Evolutionary conservation across 2,888 invertebrate genomes (phyloP).

Genomic region (Petrolisthes manimaculis): DNA sequence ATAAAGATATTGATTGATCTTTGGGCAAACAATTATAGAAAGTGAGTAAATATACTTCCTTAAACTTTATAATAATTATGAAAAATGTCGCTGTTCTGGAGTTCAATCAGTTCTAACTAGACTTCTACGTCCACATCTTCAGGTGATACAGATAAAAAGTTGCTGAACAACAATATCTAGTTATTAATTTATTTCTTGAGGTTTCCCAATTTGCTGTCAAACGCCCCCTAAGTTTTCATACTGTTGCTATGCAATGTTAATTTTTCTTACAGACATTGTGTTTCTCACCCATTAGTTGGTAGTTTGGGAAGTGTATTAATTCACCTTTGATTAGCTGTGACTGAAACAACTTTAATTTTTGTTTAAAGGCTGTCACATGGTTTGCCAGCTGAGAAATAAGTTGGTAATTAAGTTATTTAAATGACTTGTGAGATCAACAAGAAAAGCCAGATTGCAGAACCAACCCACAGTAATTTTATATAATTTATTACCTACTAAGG

Average conservation of each 20-base stretch:
- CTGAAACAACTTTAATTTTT: constrained; percentile 17
- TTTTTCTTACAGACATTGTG: constrained; percentile 17
- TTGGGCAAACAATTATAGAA: constrained; percentile 23
- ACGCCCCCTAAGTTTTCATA: background rate
- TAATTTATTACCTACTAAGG: too few relatives aligned
- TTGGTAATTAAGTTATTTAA: constrained; percentile 23
- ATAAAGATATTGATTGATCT: constrained; percentile 21
- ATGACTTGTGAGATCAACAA: constrained; percentile 3
- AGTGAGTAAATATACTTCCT: constrained; percentile 8
- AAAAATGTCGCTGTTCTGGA: background rate
- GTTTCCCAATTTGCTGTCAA: constrained; percentile 16
- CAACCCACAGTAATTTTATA: too few relatives aligned
- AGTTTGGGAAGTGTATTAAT: constrained; percentile 16
- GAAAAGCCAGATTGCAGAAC: background rate
- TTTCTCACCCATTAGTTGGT: too few relatives aligned
- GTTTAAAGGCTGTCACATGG: constrained; percentile 19
- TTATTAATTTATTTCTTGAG: constrained; percentile 20
- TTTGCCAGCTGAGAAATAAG: constrained; percentile 20
- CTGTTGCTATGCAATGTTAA: constrained; percentile 1
- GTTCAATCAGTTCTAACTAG: constrained; percentile 13
- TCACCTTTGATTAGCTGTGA: constrained; percentile 17
- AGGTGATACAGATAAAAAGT: constrained; percentile 29
- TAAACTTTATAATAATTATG: constrained; percentile 2
- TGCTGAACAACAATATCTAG: constrained; percentile 11
- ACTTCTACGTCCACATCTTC: constrained; percentile 23